Conservation (phyloP, 2,797 vertebrate species). For the Gadopsis bispinosus region DNA sequence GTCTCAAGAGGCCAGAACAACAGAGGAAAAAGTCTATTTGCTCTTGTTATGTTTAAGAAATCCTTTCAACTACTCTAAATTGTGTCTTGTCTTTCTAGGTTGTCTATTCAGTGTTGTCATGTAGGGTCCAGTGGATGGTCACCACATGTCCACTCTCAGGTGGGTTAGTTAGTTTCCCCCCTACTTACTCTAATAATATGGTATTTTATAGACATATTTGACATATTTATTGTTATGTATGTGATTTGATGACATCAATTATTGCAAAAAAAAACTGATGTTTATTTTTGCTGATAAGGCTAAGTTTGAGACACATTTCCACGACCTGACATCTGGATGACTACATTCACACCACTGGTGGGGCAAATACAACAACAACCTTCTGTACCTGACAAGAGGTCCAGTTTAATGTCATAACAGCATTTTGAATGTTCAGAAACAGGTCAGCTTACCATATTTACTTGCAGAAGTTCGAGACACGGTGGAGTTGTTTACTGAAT, state of each 20-base stretch:
- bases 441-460: constrained; percentile 91
- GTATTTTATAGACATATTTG: background rate
- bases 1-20: constrained; percentile 67
- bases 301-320: background rate
- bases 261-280: background rate
- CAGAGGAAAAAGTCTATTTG: constrained; percentile 68
- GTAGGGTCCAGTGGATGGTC: constrained; percentile 4
- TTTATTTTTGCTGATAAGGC: background rate
- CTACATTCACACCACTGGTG: background rate
- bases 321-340: background rate
- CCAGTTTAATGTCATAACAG: background rate
- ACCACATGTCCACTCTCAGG: constrained; percentile 2
- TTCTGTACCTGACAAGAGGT: background rate
- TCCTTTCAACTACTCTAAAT: constrained; percentile 55
- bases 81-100: constrained; percentile 36
- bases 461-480: constrained; percentile 97
- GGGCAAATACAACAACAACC: background rate
- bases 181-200: constrained; percentile 5
- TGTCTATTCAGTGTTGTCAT: constrained; percentile 10
- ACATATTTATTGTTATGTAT: background rate
- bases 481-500: constrained; percentile 97
- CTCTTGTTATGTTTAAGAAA: constrained; percentile 66
- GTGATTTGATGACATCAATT: background rate
- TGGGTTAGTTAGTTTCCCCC: background rate
- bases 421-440: background rate